Evolutionary conservation across 2,797 vertebrate species (phyloP).

Genomic region (Sphenopsis melanotis): DNA sequence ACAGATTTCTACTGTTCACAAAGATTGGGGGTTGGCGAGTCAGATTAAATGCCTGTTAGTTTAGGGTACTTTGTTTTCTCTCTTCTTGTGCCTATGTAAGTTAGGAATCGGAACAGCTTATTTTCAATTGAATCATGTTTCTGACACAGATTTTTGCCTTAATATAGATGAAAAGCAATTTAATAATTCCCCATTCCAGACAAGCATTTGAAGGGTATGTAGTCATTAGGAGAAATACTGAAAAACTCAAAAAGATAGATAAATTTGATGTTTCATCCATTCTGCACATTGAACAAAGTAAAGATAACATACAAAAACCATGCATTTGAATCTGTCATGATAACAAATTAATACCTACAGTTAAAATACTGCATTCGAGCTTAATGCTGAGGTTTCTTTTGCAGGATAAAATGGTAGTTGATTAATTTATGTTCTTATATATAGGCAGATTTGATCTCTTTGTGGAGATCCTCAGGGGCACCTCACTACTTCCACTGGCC

Average conservation of each 20-base stretch:
- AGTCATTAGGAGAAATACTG: background rate
- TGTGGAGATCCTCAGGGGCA: background rate
- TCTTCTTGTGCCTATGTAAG: background rate
- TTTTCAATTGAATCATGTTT: background rate
- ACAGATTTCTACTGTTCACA: background rate
- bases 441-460: background rate
- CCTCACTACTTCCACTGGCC: accelerated
- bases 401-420: background rate
- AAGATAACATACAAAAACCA: background rate
- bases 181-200: background rate
- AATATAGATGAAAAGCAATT: background rate
- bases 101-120: background rate
- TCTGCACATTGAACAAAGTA: background rate
- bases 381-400: background rate
- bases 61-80: background rate
- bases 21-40: background rate
- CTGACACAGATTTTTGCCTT: background rate
- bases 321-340: background rate
- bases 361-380: background rate
- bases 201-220: background rate
- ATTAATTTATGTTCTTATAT: conserved; percentile 10
- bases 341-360: background rate
- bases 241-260: background rate
- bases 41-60: background rate
- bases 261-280: background rate